Evolutionary conservation across 2,797 vertebrate species (phyloP).

Genomic region (Sitta carolinensis): DNA sequence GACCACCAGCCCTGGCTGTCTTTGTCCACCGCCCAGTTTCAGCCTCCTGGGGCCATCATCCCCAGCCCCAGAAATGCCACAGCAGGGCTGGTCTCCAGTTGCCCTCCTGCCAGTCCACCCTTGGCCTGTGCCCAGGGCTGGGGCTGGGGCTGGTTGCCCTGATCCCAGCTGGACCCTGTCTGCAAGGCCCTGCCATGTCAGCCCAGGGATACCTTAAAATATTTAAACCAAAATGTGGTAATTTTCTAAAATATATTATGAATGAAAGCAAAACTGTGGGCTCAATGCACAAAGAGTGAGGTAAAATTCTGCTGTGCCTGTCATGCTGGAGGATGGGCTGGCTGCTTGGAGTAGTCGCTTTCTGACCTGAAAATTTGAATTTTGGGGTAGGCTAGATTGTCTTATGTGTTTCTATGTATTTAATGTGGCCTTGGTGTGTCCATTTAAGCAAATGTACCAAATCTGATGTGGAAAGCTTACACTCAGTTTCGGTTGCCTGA

Average conservation of each 20-base stretch:
- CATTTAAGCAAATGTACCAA: neutral
- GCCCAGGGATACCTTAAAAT: neutral
- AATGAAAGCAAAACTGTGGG: neutral
- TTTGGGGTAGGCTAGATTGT: neutral
- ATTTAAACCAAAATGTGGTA: neutral
- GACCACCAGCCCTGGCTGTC: too few relatives aligned
- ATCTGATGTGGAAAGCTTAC: neutral
- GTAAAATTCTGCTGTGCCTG: neutral
- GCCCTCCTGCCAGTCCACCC: neutral
- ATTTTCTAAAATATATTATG: neutral
- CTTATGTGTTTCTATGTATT: neutral
- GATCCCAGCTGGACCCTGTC: neutral
- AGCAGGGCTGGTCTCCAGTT: neutral
- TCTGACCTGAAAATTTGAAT: neutral
- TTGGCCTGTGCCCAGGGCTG: neutral
- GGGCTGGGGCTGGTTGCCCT: neutral
- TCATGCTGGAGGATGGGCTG: neutral
- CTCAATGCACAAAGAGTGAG: neutral
- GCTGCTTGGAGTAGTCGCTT: neutral
- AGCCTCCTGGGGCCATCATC: neutral
- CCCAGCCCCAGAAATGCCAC: neutral
- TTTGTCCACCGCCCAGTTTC: neutral
- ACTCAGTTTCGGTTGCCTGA: neutral
- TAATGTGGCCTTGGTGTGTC: neutral
- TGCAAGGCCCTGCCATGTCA: neutral